These are phyloP conservation scores for Hoplodrina ambigua DNA, from an alignment of 2,888 invertebrate genomes.

Conservation along the genomic window DNA sequence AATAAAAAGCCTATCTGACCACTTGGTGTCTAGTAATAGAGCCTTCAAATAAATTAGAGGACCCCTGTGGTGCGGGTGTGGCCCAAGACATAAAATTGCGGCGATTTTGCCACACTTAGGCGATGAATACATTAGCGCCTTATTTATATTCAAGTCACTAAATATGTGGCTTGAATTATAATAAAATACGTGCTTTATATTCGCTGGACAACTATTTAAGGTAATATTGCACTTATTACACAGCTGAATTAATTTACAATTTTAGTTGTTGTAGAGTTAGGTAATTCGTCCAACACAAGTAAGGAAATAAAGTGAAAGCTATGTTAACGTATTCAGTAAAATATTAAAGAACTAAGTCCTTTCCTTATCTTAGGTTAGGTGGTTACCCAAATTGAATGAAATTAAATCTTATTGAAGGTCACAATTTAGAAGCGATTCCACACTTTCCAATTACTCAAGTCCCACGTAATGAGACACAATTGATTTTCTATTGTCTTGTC, in stretches of 20 bases:
- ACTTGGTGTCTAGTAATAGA: slow-evolving; percentile 75
- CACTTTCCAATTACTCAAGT: background rate
- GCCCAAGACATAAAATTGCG: slow-evolving; percentile 52
- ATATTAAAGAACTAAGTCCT: background rate
- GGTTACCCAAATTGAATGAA: background rate
- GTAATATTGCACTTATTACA: slow-evolving; percentile 40
- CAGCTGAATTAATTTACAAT: slow-evolving; percentile 47
- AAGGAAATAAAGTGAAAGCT: slow-evolving; percentile 26
- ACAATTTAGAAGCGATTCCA: background rate
- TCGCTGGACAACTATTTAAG: slow-evolving; percentile 28
- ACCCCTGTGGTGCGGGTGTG: slow-evolving; percentile 75
- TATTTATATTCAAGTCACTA: slow-evolving; percentile 46
- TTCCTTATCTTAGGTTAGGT: too few species aligned
- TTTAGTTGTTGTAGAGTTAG: slow-evolving; percentile 35
- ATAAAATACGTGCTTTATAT: slow-evolving; percentile 53
- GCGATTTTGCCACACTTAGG: slow-evolving; percentile 37
- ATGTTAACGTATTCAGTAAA: background rate
- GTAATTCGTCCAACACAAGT: slow-evolving; percentile 31
- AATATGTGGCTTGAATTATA: slow-evolving; percentile 41
- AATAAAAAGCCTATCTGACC: slow-evolving; percentile 71
- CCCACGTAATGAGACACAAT: too few species aligned
- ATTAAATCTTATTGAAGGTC: background rate
- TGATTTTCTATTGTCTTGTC: background rate
- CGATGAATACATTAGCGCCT: slow-evolving; percentile 49
- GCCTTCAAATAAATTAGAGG: slow-evolving; percentile 82